A percentile compares a stretch with the other conserved stretches of the same genome.
phyloP scores from a whole-genome alignment of 2,113 vertebrate species.

The Xiphophorus hellerii region DNA sequence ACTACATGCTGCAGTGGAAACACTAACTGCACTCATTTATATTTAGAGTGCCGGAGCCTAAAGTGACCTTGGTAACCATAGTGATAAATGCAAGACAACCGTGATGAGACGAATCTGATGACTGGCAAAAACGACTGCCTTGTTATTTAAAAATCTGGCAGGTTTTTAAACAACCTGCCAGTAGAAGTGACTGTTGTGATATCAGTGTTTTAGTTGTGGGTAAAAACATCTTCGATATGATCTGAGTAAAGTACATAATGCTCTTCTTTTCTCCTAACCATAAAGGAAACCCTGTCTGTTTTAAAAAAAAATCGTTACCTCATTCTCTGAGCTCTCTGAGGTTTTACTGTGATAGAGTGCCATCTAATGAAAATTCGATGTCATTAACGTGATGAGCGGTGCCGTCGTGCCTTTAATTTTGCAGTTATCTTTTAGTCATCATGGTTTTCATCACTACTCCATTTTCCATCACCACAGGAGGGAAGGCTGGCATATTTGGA shows the following conservation, averaged over 20 bases:
- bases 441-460: neutral
- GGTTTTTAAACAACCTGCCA: neutral
- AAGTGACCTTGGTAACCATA: constrained; percentile 58
- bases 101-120: constrained; percentile 16
- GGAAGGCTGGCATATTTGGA: constrained; percentile 13
- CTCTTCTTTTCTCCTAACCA: neutral
- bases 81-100: constrained; percentile 39
- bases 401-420: constrained; percentile 7
- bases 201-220: neutral
- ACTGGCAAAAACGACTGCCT: neutral
- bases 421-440: neutral
- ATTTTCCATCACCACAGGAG: neutral
- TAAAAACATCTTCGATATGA: neutral
- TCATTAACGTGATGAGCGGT: constrained; percentile 19
- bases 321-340: constrained; percentile 1
- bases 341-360: constrained; percentile 47
- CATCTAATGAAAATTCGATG: constrained; percentile 49
- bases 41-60: constrained; percentile 43
- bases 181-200: neutral
- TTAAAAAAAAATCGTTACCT: neutral
- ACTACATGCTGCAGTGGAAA: constrained; percentile 40
- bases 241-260: neutral
- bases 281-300: neutral
- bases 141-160: neutral
- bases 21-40: constrained; percentile 38